Conservation (phyloP, 2,113 vertebrate genomes). For the Corapipo altera region DNA sequence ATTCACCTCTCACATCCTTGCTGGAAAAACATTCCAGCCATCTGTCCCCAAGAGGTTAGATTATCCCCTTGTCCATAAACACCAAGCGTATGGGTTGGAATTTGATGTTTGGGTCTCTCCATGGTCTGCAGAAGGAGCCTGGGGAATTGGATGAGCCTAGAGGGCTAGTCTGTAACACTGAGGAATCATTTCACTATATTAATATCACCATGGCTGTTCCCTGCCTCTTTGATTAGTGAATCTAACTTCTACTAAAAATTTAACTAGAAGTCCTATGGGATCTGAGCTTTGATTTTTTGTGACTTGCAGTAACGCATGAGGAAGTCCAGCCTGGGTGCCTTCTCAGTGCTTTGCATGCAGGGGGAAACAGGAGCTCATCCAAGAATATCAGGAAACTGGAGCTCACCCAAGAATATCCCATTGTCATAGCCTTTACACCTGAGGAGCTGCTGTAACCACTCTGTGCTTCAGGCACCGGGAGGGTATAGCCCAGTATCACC, state of each 20-base stretch:
- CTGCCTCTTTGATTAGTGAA: neutral
- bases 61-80: neutral
- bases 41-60: neutral
- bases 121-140: neutral
- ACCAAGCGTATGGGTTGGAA: neutral
- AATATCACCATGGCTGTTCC: neutral
- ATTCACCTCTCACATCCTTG: neutral
- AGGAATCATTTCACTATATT: neutral
- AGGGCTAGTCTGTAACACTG: neutral
- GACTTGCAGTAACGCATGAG: neutral
- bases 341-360: neutral
- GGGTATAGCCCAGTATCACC: neutral
- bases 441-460: neutral
- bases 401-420: neutral
- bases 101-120: neutral
- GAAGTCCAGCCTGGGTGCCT: neutral
- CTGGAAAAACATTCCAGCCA: neutral
- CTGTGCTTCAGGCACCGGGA: fast-evolving
- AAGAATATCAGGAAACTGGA: neutral
- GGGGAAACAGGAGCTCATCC: neutral
- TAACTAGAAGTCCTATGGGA: neutral
- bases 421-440: neutral
- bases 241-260: neutral
- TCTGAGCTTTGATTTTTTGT: neutral
- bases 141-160: neutral